These are phyloP conservation scores for Pitta sordida DNA, from an alignment of 2,113 vertebrate genomes.

Conservation along the genomic window DNA sequence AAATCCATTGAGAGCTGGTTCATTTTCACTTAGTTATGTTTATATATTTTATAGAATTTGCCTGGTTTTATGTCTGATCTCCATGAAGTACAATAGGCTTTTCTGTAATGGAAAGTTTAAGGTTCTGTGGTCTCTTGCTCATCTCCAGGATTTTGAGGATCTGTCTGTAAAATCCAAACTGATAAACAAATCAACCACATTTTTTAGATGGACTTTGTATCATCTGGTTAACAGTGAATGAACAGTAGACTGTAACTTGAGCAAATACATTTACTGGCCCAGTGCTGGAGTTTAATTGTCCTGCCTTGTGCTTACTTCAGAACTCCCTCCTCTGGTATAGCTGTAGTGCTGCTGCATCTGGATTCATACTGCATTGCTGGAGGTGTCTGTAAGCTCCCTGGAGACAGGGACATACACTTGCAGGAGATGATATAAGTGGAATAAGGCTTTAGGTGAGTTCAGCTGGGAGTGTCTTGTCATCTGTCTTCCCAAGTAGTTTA, in stretches of 20 bases:
- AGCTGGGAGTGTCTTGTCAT: neutral
- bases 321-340: neutral
- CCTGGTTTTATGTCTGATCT: neutral
- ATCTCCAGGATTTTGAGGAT: neutral
- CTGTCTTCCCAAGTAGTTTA: neutral
- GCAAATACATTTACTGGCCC: neutral
- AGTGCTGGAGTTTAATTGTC: neutral
- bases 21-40: slow-evolving; percentile 30
- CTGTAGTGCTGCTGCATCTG: neutral
- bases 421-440: neutral
- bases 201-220: neutral
- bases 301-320: neutral
- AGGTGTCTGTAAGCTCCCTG: neutral
- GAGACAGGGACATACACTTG: neutral
- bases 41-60: neutral
- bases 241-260: neutral
- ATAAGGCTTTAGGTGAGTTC: neutral
- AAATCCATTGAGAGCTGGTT: slow-evolving; percentile 11
- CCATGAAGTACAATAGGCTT: neutral
- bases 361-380: neutral
- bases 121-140: neutral
- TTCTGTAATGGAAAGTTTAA: neutral
- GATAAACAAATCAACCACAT: neutral
- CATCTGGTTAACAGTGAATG: neutral
- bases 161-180: neutral